These are phyloP conservation scores for Zygaena filipendulae DNA, from an alignment of 2,888 invertebrate genomes.

Conservation along the genomic window DNA sequence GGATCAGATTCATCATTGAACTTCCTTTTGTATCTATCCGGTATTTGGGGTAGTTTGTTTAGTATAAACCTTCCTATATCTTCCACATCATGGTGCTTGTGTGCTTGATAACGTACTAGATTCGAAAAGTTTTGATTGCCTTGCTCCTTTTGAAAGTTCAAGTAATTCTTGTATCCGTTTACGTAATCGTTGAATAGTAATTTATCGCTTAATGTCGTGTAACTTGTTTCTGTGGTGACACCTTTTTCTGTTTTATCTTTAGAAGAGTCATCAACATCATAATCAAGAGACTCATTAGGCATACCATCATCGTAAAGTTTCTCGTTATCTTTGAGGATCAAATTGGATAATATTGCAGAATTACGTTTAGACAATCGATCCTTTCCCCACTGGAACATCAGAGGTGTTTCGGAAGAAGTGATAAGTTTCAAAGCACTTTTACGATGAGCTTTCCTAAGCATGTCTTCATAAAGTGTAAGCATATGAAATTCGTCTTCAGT, in stretches of 20 bases:
- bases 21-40: slow-evolving; percentile 18
- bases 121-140: slow-evolving; percentile 39
- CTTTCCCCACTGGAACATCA: no score
- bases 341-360: slow-evolving; percentile 20
- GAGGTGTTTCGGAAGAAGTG: no score
- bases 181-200: slow-evolving; percentile 44
- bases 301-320: slow-evolving; percentile 22
- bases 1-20: slow-evolving; percentile 34
- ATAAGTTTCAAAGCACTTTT: no score
- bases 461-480: slow-evolving; percentile 32
- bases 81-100: slow-evolving; percentile 47
- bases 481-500: slow-evolving; percentile 29
- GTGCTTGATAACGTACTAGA: slow-evolving; percentile 45
- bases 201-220: slow-evolving; percentile 32
- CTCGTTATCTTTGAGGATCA: slow-evolving; percentile 18
- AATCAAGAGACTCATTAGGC: slow-evolving; percentile 19
- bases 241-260: slow-evolving; percentile 4
- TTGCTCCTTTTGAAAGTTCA: slow-evolving; percentile 40
- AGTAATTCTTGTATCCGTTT: slow-evolving; percentile 46
- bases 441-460: slow-evolving; percentile 30
- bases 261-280: slow-evolving; percentile 2
- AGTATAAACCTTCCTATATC: slow-evolving; percentile 55
- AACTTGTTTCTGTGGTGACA: slow-evolving; percentile 19
- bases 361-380: slow-evolving; percentile 21
- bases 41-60: slow-evolving; percentile 37